phyloP scores from a whole-genome alignment of 2,888 invertebrate species.

The Cyclophora albipunctata region DNA sequence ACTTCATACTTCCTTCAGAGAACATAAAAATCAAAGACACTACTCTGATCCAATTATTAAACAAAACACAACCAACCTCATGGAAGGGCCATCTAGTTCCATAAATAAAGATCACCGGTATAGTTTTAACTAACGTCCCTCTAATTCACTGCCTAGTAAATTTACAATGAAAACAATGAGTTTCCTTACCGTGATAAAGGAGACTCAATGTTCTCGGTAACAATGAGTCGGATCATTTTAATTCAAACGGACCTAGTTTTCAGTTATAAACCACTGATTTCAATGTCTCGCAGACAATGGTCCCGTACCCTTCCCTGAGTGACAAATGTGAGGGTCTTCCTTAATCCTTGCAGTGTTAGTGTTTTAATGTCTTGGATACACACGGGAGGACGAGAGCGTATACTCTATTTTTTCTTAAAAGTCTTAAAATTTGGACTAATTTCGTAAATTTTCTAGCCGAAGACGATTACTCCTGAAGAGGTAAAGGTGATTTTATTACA shows the following conservation, averaged over 20 bases:
- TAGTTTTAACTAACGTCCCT: neutral
- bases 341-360: conserved; percentile 46
- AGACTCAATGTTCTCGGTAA: conserved; percentile 3
- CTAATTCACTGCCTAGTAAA: neutral
- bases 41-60: too few relatives aligned
- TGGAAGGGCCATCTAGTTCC: neutral
- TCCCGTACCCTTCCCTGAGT: conserved; percentile 54
- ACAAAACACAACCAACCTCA: too few relatives aligned
- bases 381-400: conserved; percentile 7
- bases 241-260: conserved; percentile 11
- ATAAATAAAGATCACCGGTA: neutral
- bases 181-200: conserved; percentile 16
- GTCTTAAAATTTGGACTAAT: too few relatives aligned
- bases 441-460: too few relatives aligned
- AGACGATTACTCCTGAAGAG: too few relatives aligned
- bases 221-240: conserved; percentile 18
- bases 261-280: conserved; percentile 45
- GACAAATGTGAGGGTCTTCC: conserved; percentile 64
- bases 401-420: too few relatives aligned
- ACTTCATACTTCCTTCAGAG: too few relatives aligned
- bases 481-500: too few relatives aligned
- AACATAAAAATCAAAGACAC: too few relatives aligned
- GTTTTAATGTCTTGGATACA: conserved; percentile 17
- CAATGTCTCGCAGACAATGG: conserved; percentile 54
- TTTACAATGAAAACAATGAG: conserved; percentile 16